Base-by-base conservation (phyloP, 2,113 vertebrate genomes). In the Chionis minor region DNA sequence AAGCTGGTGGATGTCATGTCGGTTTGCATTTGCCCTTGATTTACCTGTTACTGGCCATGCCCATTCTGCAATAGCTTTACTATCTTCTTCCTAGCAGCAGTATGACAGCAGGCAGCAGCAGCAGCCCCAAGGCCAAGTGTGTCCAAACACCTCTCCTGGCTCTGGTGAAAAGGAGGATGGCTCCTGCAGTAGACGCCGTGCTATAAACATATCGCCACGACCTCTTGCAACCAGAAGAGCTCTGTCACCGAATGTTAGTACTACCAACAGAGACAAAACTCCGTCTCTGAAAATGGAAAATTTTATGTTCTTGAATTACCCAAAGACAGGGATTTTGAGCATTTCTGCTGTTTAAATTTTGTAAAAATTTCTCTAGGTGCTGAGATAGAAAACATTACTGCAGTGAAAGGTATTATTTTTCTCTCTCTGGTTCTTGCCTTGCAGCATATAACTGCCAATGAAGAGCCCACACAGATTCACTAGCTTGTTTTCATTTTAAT, bases 401-500 rank as follows among this genome's bases (percentile, higher is more conserved):
- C 2, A 6, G 18, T 78, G 27, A 59, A 79, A 96, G 33, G 38
- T 86, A 71, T n/a, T 72, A 51, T 90, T 90, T 92, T 88, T 84
- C 86, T 81, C 63, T 78, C 49, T 58, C 7, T 35, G 21, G 21
- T 71, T 91, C 63, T 59, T 74, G 32, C 40, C 72, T 92, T 52
- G 61, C 75, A 94, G 17, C 44, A 65, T 44, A 14, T 45, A 93
- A 89, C 40, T 92, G 66, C 65, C 75, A 79, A 24, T 70, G 42
- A 86, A 56, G 56, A 86, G 10, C 83, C 83, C 61, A 88, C 65
- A 45, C 15, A 79, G 56, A 91, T 88, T 91, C 78, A 87, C 89
- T 91, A 92, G 35, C 47, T 87, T 84, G 63, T 86, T 88, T 91
- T 79, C 35, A 84, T 86, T 95, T 92, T 81, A 71, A 69, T 81